These are phyloP conservation scores for Drosophila sproati DNA, from an alignment of 1,140 invertebrate genomes.

Conservation along the genomic window DNA sequence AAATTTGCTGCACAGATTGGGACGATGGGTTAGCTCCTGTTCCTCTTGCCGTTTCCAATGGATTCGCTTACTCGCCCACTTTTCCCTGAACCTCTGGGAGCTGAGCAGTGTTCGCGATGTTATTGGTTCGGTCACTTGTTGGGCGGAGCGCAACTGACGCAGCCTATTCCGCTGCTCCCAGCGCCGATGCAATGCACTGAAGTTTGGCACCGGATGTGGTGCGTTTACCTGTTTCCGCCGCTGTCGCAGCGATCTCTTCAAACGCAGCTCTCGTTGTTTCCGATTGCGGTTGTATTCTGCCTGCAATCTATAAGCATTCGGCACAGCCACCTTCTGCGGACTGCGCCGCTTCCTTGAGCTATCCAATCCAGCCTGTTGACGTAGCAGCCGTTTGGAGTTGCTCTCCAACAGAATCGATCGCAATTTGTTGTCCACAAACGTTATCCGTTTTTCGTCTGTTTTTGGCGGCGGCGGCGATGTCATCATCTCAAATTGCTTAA, in stretches of 20 bases:
- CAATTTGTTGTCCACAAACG: constrained; percentile 25
- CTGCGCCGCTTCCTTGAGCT: neutral
- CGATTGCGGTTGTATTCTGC: constrained; percentile 28
- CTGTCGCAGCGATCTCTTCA: neutral
- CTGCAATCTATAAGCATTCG: constrained; percentile 21
- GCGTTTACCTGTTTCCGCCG: neutral
- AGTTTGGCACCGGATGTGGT: constrained; percentile 52
- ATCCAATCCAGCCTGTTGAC: constrained; percentile 55
- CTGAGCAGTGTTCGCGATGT: constrained; percentile 40
- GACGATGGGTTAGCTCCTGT: constrained; percentile 2
- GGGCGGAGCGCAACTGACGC: neutral
- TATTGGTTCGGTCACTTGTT: constrained; percentile 30
- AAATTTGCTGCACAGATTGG: neutral
- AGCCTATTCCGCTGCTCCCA: constrained; percentile 15
- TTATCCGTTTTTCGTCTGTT: neutral
- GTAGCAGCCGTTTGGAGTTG: neutral
- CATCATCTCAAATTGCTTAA: constrained; percentile 4
- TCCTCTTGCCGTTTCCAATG: neutral
- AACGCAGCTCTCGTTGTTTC: neutral
- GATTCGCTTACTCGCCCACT: neutral
- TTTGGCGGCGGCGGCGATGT: neutral
- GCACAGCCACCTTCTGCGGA: neutral
- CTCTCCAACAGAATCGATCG: constrained; percentile 33
- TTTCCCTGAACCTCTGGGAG: constrained; percentile 26
- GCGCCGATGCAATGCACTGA: constrained; percentile 32